Evolutionary conservation across 2,888 invertebrate genomes (phyloP).

Genomic region (Hirtodrosophila duncani): DNA sequence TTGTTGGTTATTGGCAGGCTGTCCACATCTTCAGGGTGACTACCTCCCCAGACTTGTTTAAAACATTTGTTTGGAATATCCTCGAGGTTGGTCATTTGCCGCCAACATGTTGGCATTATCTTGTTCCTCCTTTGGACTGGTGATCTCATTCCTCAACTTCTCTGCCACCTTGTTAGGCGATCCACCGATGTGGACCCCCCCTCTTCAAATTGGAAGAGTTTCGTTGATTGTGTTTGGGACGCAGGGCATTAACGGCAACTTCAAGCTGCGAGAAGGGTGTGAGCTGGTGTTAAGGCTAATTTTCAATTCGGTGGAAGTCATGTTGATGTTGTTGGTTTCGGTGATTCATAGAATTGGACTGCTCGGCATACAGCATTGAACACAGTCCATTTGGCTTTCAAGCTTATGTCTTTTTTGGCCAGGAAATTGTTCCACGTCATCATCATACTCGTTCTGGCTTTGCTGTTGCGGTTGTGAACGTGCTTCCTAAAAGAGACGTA

Average conservation of each 20-base stretch:
- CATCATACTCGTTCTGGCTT: too few species aligned
- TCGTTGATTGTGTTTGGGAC: slow-evolving; percentile 80
- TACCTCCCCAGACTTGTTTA: too few species aligned
- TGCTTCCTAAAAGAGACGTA: too few species aligned
- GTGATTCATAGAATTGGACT: too few species aligned
- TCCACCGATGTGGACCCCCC: slow-evolving; percentile 78
- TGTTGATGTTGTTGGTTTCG: slow-evolving; percentile 29
- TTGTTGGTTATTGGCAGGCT: too few species aligned
- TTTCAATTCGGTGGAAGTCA: slow-evolving; percentile 80
- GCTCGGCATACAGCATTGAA: too few species aligned
- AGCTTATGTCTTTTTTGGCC: too few species aligned
- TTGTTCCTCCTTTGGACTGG: slow-evolving; percentile 45
- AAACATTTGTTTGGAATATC: too few species aligned
- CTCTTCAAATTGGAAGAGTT: slow-evolving; percentile 78
- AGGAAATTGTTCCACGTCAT: too few species aligned
- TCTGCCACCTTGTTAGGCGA: slow-evolving; percentile 74
- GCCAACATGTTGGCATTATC: slow-evolving; percentile 37
- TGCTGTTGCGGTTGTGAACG: too few species aligned
- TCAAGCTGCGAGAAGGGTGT: slow-evolving; percentile 81
- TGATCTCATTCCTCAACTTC: slow-evolving; percentile 70
- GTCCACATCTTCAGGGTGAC: too few species aligned
- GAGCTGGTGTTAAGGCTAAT: slow-evolving; percentile 80
- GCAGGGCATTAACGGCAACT: slow-evolving; percentile 79
- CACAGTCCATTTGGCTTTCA: too few species aligned
- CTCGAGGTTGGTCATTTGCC: slow-evolving; percentile 74